Evolutionary conservation across 1,140 invertebrate genomes (phyloP).

Genomic region (Trichonephila clavipes): DNA sequence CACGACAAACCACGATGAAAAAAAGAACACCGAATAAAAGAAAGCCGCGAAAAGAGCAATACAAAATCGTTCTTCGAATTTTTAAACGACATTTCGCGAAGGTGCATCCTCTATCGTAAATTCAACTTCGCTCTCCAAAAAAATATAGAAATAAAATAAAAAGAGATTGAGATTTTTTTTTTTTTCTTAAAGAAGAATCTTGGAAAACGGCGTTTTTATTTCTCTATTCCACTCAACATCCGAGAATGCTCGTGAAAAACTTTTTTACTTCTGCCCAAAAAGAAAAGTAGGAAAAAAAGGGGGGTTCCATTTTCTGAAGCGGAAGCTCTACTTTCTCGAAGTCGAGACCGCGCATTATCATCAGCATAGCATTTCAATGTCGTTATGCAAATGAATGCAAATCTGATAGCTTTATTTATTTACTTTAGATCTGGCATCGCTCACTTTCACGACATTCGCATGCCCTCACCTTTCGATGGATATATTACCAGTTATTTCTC

Average conservation of each 20-base stretch:
- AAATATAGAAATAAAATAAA: neutral
- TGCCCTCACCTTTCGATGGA: neutral
- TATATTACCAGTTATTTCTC: conserved; percentile 14
- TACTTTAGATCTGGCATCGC: conserved; percentile 38
- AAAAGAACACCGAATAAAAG: neutral
- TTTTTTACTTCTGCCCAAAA: neutral
- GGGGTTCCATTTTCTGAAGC: conserved; percentile 3
- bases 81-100: neutral
- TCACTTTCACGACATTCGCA: conserved; percentile 1
- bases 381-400: conserved; percentile 66
- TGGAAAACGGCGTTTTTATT: conserved; percentile 15
- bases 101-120: neutral
- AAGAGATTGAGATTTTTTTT: neutral
- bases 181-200: neutral
- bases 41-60: neutral
- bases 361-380: conserved; percentile 64
- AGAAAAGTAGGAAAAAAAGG: neutral
- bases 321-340: neutral
- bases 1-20: neutral
- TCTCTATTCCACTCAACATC: neutral
- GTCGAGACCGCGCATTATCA: conserved; percentile 23
- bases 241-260: neutral
- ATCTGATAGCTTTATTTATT: conserved; percentile 60
- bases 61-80: neutral
- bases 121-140: neutral